Base-by-base conservation (phyloP, 2,113 vertebrate species). In the Xerus inauris region DNA sequence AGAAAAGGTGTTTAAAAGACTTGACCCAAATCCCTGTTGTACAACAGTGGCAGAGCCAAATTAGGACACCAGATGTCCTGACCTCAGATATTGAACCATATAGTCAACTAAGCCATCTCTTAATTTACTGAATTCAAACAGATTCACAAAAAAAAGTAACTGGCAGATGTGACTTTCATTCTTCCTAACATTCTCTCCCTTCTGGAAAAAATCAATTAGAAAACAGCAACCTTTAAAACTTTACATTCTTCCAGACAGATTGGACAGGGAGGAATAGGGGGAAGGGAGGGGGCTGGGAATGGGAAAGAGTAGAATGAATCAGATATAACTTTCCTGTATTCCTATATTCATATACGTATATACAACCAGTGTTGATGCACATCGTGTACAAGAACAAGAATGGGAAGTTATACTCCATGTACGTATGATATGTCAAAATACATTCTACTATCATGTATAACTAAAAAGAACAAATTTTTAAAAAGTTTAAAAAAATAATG, bases 111-210 rank as follows among this genome's bases (percentile, higher is more conserved):
- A 65, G 30, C 24, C 24, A 65, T 72, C 24, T 93, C 67, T 85
- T 47, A 69, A 80, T 91, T 91, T 71, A 85, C 28, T 59, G 8
- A 94, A 40, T 85, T 86, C 24, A n/a, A 92, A 83, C 8, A 88
- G 3, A 87, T 62, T 94, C 90, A 13, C 10, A 75, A 42, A 45
- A 69, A n/a, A 76, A 81, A 76, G 59, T 35, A 90, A 91, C 1
- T 17, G n/a, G 80, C 17, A 94, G 7, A 81, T 62, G 5, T 38
- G 51, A 96, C 10, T 81, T 86, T 9, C 54, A 45, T 88, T 87
- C 38, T 71, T 82, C 20, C 85, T 67, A 42, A 10, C 24, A 57
- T 85, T 76, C 17, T 76, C 7, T 69, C 9, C 19, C 10, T 12
- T 75, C 19, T 38, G 12, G 11, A 57, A 57, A 95, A 95, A 94